Conservation (phyloP, 2,113 vertebrate species). For the Solea senegalensis region DNA sequence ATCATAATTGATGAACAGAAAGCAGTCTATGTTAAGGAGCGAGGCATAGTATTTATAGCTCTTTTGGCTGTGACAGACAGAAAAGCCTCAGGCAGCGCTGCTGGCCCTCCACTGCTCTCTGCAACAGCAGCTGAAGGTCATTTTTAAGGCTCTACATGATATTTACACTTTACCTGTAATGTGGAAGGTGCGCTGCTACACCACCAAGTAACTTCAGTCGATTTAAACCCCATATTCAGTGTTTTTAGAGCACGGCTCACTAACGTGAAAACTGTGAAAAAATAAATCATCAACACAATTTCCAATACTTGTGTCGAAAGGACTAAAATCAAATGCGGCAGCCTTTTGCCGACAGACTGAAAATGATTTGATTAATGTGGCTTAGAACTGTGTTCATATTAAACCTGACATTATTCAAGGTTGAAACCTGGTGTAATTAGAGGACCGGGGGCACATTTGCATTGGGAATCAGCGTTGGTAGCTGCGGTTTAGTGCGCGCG, state of each 20-base stretch:
- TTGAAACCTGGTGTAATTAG: conserved; percentile 34
- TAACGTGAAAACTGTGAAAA: too few relatives aligned
- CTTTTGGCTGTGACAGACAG: conserved; percentile 9
- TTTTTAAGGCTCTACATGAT: background rate
- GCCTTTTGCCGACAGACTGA: background rate
- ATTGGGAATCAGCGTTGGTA: conserved; percentile 33
- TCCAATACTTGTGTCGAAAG: background rate
- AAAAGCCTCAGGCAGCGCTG: background rate
- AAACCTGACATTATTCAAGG: conserved; percentile 49
- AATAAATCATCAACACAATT: background rate
- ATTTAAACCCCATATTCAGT: too few relatives aligned
- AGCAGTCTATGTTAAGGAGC: background rate
- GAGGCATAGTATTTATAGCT: background rate
- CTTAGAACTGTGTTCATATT: conserved; percentile 37
- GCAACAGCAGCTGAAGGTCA: background rate
- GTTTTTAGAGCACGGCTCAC: too few relatives aligned
- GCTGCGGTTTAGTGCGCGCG: conserved; percentile 2
- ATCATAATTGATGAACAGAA: background rate
- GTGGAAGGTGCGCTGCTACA: background rate
- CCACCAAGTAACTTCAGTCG: background rate
- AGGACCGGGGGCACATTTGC: conserved; percentile 17
- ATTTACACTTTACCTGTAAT: background rate
- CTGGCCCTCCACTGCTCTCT: background rate
- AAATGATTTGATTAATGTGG: conserved; percentile 38
- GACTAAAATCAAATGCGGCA: background rate